Base-by-base conservation (phyloP, 2,888 invertebrate species). In the Pasiphila rectangulata region DNA sequence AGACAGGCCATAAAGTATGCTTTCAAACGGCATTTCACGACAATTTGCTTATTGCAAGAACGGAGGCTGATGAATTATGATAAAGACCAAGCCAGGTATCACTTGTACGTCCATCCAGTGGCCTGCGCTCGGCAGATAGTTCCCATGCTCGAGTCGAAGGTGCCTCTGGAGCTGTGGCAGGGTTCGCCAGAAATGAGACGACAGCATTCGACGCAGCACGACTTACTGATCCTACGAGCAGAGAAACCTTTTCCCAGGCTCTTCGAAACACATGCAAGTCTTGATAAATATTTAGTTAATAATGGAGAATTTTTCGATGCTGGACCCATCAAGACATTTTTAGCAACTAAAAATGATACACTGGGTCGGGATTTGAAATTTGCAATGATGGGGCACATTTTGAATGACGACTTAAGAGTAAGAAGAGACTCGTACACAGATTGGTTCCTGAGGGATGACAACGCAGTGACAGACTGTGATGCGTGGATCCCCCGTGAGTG, bases 401-500 rank as follows among this genome's bases (percentile, higher is more conserved):
- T 9, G n/a, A 9, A 15, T 16, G 17, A 16, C 0, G 9, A 9
- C 7, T 0, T 17, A 4, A 30, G n/a, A 2, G 7, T 1, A 9
- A 30, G 2, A 6, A 16, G 32, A 16, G 6, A 32, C 6, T 17
- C 32, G 1, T 32, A 9, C n/a, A 17, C 17, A 5, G 17, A 17
- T 4, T 32, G 6, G 2, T 32, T 16, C 3, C 5, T 0, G 2
- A 1, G 9, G 4, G 2, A 9, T 3, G 17, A 32, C 17, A 16
- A 17, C 6, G 32, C 17, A 4, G 2, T 32, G 9, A 3, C 1
- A 17, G 9, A 32, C 32, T 32, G 32, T 9, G 32, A 32, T 3
- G 32, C n/a, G 5, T 32, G 32, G 32, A 15, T 32, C 5, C 32
- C 32, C 2, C 32, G 32, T 5, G 17, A 32, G 9, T 32, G 32